A percentile compares a stretch with the other conserved stretches of the same genome.
Conservation (phyloP, 1,140 invertebrate genomes). For the Zaprionus africanus region DNA sequence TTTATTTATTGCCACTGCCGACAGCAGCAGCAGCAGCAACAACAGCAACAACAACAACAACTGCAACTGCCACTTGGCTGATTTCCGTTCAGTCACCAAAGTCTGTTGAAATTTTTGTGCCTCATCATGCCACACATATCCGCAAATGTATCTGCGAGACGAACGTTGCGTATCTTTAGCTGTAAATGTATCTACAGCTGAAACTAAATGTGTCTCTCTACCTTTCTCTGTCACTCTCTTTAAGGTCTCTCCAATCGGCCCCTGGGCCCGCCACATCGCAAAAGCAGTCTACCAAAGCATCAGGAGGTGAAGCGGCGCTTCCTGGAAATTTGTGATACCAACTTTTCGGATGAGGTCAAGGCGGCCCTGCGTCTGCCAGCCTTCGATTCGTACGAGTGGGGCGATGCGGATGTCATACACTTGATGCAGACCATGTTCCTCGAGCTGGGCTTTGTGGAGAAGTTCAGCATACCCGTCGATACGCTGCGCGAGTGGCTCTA, state of each 20-base stretch:
- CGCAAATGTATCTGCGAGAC: background rate
- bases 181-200: background rate
- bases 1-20: conserved; percentile 67
- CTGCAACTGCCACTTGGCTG: conserved; percentile 26
- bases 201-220: background rate
- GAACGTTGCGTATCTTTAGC: background rate
- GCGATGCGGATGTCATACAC: conserved; percentile 92
- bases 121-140: conserved; percentile 5
- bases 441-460: conserved; percentile 90
- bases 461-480: conserved; percentile 91
- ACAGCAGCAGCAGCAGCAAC: conserved; percentile 19
- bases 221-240: background rate
- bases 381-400: conserved; percentile 93
- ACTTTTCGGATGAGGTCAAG: conserved; percentile 83
- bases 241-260: conserved; percentile 83
- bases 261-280: conserved; percentile 80
- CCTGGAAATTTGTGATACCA: conserved; percentile 84
- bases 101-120: conserved; percentile 16
- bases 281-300: conserved; percentile 85
- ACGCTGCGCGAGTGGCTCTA: conserved; percentile 90
- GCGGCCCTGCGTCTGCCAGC: conserved; percentile 88
- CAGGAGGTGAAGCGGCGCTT: conserved; percentile 83
- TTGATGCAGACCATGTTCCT: conserved; percentile 94
- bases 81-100: conserved; percentile 52
- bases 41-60: conserved; percentile 27